Base-by-base conservation (phyloP, 2,797 vertebrate species). In the Eutrigla gurnardus region DNA sequence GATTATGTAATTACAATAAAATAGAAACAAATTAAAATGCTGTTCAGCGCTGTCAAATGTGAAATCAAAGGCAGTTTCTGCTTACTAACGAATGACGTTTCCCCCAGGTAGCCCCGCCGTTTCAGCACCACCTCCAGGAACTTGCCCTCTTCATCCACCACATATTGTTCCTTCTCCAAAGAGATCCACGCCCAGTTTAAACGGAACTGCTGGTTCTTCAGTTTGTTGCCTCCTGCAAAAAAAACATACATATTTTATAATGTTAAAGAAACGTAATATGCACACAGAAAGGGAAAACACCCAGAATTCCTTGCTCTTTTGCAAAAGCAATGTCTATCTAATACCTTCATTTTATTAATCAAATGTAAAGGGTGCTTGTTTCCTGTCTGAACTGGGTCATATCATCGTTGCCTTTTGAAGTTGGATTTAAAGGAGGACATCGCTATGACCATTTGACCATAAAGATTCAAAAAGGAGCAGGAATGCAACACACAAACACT, bases 151-250 rank as follows among this genome's bases (percentile, higher is more conserved):
- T 99, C 98, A 5, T 99, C 94, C 88, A 99, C 93, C 75, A 96
- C 89, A 18, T 97, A 97, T 85, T 94, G 93, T 5, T 97, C 93
- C 75, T 95, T 97, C 92, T 97, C 98, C 68, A 99, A 91, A 6
- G 97, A 98, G 81, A 99, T 98, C 97, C 97, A 99, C 14, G 97
- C 96, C 98, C 98, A 99, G 70, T 96, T 97, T 57, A 99, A 89
- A 53, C 92, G 95, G 87, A 97, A 99, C 78, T 96, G 94, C 86
- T 99, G 98, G 80, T 96, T 96, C 82, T 93, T 96, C 84, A 98
- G 93, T 77, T 92, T 95, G 93, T 99, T 98, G 62, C 97, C 96
- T 64, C 98, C 98, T 99, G 91, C 36, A 92, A 90, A 80, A 5
- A 80, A 92, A 90, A 80, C 5, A 80, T 61, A 69, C 11, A 62